A percentile compares a stretch with the other conserved stretches of the same genome.
phyloP scores from a whole-genome alignment of 2,888 invertebrate genomes.

The Mechanitis messenoides region DNA sequence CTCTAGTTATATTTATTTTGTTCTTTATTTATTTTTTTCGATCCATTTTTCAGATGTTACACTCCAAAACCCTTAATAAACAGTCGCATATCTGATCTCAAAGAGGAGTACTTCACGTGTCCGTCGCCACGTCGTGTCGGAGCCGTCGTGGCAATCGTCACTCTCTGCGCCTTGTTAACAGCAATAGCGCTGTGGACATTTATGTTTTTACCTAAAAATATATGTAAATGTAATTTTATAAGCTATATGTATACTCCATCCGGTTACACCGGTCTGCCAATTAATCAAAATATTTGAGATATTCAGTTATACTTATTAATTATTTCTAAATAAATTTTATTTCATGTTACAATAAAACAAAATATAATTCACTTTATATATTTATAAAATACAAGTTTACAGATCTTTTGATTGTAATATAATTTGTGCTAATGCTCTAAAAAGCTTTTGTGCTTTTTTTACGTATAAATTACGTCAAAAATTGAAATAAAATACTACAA shows the following conservation, averaged over 20 bases:
- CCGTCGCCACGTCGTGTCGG: constrained; percentile 36
- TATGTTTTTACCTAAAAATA: constrained; percentile 46
- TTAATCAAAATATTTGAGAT: constrained; percentile 24
- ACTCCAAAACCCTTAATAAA: constrained; percentile 57
- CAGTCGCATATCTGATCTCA: constrained; percentile 63
- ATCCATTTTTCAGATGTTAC: constrained; percentile 61
- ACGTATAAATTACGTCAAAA: constrained; percentile 11
- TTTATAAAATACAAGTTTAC: constrained; percentile 68
- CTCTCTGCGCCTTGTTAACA: constrained; percentile 43
- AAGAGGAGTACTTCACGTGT: constrained; percentile 63
- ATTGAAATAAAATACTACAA: background rate
- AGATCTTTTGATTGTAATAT: constrained; percentile 43
- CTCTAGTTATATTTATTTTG: background rate
- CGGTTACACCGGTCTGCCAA: constrained; percentile 49
- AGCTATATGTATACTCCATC: constrained; percentile 40
- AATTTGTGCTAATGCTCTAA: constrained; percentile 29
- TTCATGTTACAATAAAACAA: constrained; percentile 26
- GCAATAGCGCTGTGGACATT: constrained; percentile 56
- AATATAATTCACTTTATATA: constrained; percentile 55
- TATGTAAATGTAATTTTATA: constrained; percentile 38
- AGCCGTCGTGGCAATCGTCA: constrained; percentile 39
- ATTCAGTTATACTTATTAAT: no score
- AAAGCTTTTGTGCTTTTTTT: constrained; percentile 48
- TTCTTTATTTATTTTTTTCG: background rate
- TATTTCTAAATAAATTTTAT: no score